Base-by-base conservation (phyloP, 1,140 invertebrate species). In the Aphaenogaster ashmeadi region DNA sequence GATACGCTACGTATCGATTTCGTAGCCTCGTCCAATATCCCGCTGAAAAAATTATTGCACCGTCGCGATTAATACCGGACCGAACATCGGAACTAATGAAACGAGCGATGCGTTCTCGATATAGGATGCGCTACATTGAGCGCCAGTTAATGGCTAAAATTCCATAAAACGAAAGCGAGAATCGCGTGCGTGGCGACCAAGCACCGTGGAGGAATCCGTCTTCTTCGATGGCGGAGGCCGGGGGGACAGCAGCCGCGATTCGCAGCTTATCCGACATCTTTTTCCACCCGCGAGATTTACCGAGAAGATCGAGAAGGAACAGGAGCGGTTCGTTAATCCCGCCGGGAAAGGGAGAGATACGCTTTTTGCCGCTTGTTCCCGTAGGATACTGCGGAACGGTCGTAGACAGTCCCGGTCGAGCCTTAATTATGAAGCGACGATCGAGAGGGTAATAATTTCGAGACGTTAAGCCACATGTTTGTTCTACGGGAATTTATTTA, bases 151-250 rank as follows among this genome's bases (percentile, higher is more conserved):
- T 83, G 67, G 80, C 38, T 83, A 18, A 83, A 58, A 83, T 72
- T 60, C 41, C 52, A 58, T 56, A 74, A 72, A 83, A 60, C 52
- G 41, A 83, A 83, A 83, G 80, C 41, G 67, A 60, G 80, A 83
- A 58, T 74, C 21, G 33, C 44, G 50, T 33, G 50, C 27, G 18
- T 11, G 3, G 15, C 58, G 44, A 27, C 15, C 15, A 6, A 21
- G 27, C 8, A 15, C 15, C 18, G 4, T 44, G 13, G 41, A 38
- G 36, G 50, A 72, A 83, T 83, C 11, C 67, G 27, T 83, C 52
- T 72, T 47, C 27, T 15, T 74, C 67, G 38, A 15, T 27, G 33
- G 54, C 21, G 33, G 18, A 60, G 38, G 11, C 66, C 5, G 47
- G 27, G 60, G 47, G 27, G 60, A 41, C 71, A n/a, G 47, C 38